A percentile compares a stretch with the other conserved stretches of the same genome.
These are phyloP conservation scores for Parochlus steinenii DNA, from an alignment of 2,888 invertebrate genomes.

Conservation along the genomic window DNA sequence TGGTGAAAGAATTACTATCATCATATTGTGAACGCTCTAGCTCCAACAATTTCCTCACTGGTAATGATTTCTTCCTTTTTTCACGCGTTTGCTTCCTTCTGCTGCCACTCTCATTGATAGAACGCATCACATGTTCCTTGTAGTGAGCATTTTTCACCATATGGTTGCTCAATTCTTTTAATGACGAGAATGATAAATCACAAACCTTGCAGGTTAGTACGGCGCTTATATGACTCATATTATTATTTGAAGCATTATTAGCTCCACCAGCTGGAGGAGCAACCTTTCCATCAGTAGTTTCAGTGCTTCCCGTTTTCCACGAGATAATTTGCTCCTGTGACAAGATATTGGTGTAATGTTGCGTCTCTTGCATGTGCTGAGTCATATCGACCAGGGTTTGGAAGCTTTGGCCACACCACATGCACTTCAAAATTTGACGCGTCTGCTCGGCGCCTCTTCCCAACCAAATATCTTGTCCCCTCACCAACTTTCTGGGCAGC, in stretches of 20 bases:
- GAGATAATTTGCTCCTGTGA: slow-evolving; percentile 94
- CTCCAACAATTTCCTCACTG: slow-evolving; percentile 77
- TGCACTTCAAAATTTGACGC: slow-evolving; percentile 89
- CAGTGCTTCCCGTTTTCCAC: slow-evolving; percentile 63
- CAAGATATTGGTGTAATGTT: slow-evolving; percentile 95
- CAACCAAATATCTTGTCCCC: slow-evolving; percentile 96
- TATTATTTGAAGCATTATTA: slow-evolving; percentile 40
- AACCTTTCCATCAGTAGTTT: slow-evolving; percentile 20
- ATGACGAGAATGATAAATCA: slow-evolving; percentile 85
- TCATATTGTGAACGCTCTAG: slow-evolving; percentile 81
- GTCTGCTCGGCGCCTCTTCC: slow-evolving; percentile 96
- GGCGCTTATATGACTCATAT: slow-evolving; percentile 82
- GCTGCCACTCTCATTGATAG: slow-evolving; percentile 75
- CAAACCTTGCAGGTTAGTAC: slow-evolving; percentile 95
- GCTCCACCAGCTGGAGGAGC: slow-evolving; percentile 35
- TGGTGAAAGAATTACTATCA: slow-evolving; percentile 37
- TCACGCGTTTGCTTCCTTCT: slow-evolving; percentile 72
- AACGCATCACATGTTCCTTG: slow-evolving; percentile 88
- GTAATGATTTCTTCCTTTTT: slow-evolving; percentile 82
- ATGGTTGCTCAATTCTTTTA: slow-evolving; percentile 91
- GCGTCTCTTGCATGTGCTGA: slow-evolving; percentile 95
- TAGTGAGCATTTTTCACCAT: slow-evolving; percentile 97
- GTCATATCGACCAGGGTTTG: slow-evolving; percentile 94
- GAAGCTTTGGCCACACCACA: slow-evolving; percentile 98
- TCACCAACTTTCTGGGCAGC: slow-evolving; percentile 81